Percentiles rank a stretch among this genome's conserved stretches.
Conservation (phyloP, 2,888 invertebrate species). For the Timema cristinae region DNA sequence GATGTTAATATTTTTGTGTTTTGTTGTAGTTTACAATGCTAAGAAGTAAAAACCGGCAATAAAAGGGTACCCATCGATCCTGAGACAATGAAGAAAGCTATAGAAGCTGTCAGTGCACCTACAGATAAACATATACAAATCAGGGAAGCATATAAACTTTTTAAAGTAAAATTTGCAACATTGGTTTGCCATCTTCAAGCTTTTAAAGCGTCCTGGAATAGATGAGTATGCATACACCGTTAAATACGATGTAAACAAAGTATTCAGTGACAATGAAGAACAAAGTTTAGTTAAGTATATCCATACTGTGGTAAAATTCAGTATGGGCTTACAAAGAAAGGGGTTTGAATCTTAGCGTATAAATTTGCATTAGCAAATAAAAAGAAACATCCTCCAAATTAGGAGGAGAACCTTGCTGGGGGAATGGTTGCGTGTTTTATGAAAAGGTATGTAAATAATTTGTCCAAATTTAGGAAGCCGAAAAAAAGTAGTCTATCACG, state of each 20-base stretch:
- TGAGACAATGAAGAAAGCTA: conserved; percentile 3
- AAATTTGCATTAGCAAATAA: conserved; percentile 1
- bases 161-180: background rate
- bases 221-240: background rate
- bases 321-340: background rate
- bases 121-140: background rate
- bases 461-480: background rate
- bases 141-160: background rate
- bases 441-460: background rate
- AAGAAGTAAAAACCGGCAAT: background rate
- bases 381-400: background rate
- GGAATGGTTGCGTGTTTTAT: background rate
- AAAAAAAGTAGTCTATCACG: conserved; percentile 1
- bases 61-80: background rate
- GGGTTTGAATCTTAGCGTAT: background rate
- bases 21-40: too few relatives aligned
- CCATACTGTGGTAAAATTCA: background rate
- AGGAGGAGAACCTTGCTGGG: background rate
- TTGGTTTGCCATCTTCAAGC: background rate
- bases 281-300: background rate
- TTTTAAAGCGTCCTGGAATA: background rate
- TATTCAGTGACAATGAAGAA: background rate
- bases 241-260: conserved; percentile 1
- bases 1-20: too few relatives aligned
- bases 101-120: background rate